Evolutionary conservation across 2,797 vertebrate species (phyloP).

Genomic region (Sebastes cheni): DNA sequence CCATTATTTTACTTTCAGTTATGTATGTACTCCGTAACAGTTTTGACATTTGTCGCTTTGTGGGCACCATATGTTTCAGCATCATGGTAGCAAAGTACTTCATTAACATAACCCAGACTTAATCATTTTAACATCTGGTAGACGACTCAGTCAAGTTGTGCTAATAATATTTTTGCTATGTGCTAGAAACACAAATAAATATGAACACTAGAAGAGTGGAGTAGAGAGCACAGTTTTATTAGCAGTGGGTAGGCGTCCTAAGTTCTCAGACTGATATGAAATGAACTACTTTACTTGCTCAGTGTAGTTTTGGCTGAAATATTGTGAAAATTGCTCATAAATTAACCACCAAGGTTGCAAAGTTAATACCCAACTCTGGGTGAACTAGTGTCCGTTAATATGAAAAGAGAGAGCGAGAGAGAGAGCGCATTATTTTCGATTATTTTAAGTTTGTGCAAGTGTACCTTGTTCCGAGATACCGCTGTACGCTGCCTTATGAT

Average conservation of each 20-base stretch:
- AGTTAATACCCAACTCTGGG: not conserved
- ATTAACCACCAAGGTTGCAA: conserved; percentile 22
- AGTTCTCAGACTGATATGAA: conserved; percentile 3
- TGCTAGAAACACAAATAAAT: conserved; percentile 8
- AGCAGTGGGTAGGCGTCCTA: not conserved
- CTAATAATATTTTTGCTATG: not conserved
- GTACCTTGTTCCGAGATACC: not conserved
- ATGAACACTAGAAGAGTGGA: not conserved
- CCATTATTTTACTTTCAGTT: not conserved
- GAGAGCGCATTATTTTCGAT: not conserved
- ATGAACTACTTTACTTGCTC: not conserved
- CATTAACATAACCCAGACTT: not conserved
- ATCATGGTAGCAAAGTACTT: not conserved
- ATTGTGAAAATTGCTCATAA: conserved; percentile 30
- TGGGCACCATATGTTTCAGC: not conserved
- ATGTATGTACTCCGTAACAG: too few species aligned
- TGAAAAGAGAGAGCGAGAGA: not conserved
- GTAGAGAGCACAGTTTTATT: conserved; percentile 11
- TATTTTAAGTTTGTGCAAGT: not conserved
- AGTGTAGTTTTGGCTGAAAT: conserved; percentile 15
- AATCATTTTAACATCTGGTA: not conserved
- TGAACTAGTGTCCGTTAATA: not conserved
- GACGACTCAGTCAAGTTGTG: not conserved
- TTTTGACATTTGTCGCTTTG: not conserved
- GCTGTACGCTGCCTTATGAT: not conserved